A percentile compares a stretch with the other conserved stretches of the same genome.
Conservation (phyloP, 2,797 vertebrate genomes). For the Lerista edwardsae region DNA sequence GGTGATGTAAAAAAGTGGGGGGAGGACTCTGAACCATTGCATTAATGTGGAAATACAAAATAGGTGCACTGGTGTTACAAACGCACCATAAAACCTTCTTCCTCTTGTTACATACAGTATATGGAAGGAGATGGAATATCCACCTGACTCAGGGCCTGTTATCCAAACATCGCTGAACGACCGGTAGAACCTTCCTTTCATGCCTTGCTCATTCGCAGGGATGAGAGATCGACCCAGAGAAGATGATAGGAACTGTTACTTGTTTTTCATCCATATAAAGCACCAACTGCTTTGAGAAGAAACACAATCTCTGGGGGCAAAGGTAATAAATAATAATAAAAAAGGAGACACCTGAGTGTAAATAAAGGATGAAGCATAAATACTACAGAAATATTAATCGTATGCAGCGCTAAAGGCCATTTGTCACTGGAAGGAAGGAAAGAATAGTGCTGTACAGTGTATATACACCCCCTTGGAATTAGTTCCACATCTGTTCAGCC, state of each 20-base stretch:
- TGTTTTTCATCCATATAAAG: slow-evolving; percentile 18
- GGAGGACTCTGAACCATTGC: too few relatives aligned
- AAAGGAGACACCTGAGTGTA: slow-evolving; percentile 3
- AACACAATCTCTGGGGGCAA: background rate
- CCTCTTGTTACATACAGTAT: background rate
- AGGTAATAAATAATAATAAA: slow-evolving; percentile 26
- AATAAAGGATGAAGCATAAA: slow-evolving; percentile 33
- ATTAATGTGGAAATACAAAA: too few relatives aligned
- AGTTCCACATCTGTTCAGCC: slow-evolving; percentile 15
- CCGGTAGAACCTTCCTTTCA: background rate
- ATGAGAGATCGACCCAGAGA: background rate
- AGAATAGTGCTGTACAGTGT: background rate
- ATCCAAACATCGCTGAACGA: background rate
- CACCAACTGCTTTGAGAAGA: slow-evolving; percentile 1
- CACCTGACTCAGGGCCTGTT: background rate
- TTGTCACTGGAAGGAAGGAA: slow-evolving; percentile 3
- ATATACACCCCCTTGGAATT: background rate
- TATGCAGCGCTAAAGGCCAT: slow-evolving; percentile 1
- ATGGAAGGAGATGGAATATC: background rate
- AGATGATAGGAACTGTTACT: background rate
- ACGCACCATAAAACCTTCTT: background rate
- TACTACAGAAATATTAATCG: slow-evolving; percentile 19
- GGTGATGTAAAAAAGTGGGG: too few relatives aligned
- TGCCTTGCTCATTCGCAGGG: background rate
- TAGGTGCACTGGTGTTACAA: background rate